Evolutionary conservation across 2,888 invertebrate species (phyloP).

Genomic region (Plagodis dolabraria): DNA sequence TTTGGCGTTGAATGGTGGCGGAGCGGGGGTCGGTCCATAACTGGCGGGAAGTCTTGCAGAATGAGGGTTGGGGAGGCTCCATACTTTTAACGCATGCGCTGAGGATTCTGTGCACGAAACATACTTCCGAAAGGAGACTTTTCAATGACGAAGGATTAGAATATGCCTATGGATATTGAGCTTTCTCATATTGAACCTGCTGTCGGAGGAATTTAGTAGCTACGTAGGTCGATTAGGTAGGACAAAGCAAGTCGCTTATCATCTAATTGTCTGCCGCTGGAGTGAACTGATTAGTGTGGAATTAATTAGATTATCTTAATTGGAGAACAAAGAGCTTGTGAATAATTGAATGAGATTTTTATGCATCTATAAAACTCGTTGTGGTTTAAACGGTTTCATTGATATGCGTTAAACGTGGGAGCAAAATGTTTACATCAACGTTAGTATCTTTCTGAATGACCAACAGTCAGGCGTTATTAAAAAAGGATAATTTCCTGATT

Average conservation of each 20-base stretch:
- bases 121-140: constrained; percentile 39
- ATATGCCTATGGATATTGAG: constrained; percentile 11
- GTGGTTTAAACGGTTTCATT: neutral
- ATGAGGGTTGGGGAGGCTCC: constrained; percentile 47
- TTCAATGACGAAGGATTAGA: constrained; percentile 50
- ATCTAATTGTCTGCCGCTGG: constrained; percentile 5
- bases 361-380: constrained; percentile 10
- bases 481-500: too few relatives aligned
- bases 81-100: constrained; percentile 64
- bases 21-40: constrained; percentile 31
- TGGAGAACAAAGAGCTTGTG: constrained; percentile 19
- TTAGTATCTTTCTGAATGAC: too few relatives aligned
- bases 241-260: constrained; percentile 7
- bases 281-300: constrained; percentile 4
- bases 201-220: neutral
- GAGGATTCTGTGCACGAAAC: constrained; percentile 29
- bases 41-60: constrained; percentile 39
- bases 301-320: constrained; percentile 21
- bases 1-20: constrained; percentile 28
- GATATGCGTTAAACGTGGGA: neutral
- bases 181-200: constrained; percentile 3
- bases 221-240: constrained; percentile 6
- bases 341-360: constrained; percentile 13
- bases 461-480: too few relatives aligned
- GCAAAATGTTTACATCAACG: too few relatives aligned